These are phyloP conservation scores for Bathynomus jamesi DNA, from an alignment of 1,140 invertebrate genomes.

Conservation along the genomic window DNA sequence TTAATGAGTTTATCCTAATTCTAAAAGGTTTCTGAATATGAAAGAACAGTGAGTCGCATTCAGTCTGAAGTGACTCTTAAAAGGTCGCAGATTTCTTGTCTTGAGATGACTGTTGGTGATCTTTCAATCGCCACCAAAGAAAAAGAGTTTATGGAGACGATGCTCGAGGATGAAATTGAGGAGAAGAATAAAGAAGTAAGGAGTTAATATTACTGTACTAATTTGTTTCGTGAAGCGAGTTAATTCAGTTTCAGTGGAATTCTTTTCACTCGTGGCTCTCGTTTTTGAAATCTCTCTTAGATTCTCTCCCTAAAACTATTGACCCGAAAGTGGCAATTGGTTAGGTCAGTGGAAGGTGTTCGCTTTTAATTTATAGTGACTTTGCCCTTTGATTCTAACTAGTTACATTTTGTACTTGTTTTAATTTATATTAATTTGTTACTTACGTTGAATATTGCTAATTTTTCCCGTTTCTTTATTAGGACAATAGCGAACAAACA, in stretches of 20 bases:
- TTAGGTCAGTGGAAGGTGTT: neutral
- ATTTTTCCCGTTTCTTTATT: too few species aligned
- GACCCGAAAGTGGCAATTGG: neutral
- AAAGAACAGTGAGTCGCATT: neutral
- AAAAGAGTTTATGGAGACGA: constrained; percentile 12
- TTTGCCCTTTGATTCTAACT: neutral
- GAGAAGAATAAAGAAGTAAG: constrained; percentile 11
- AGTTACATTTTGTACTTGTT: too few species aligned
- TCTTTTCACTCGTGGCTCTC: neutral
- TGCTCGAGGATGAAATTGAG: constrained; percentile 14
- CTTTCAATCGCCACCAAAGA: constrained; percentile 9
- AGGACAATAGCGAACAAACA: too few species aligned
- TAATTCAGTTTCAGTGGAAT: neutral
- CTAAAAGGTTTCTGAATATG: constrained; percentile 10
- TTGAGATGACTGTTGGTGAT: constrained; percentile 7
- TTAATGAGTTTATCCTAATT: neutral
- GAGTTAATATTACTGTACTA: neutral
- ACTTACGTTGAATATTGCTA: too few species aligned
- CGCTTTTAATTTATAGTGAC: neutral
- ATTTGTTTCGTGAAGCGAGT: neutral
- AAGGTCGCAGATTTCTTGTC: neutral
- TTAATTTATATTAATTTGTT: too few species aligned
- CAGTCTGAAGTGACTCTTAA: neutral
- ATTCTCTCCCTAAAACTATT: neutral
- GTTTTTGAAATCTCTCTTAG: too few species aligned